Conservation (phyloP, 2,888 invertebrate genomes). For the Opisthograptis luteolata region DNA sequence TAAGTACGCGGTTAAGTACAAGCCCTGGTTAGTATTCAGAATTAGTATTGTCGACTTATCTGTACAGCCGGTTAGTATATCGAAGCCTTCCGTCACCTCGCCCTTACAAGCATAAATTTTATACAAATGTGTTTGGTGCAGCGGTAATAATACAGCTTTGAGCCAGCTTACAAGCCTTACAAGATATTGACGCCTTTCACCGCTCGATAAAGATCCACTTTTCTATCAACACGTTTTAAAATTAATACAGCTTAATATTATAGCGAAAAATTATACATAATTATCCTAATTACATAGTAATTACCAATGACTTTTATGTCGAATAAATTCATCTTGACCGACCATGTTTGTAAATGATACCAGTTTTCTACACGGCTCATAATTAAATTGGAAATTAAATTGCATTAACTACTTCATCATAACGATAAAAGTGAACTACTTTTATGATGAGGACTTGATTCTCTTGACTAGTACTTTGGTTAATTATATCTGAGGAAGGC, state of each 20-base stretch:
- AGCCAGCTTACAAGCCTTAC: slow-evolving; percentile 35
- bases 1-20: slow-evolving; percentile 27
- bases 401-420: background rate
- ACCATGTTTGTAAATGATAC: slow-evolving; percentile 15
- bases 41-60: slow-evolving; percentile 39
- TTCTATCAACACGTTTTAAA: slow-evolving; percentile 64
- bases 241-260: slow-evolving; percentile 44
- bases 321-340: slow-evolving; percentile 30
- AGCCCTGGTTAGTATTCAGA: slow-evolving; percentile 34
- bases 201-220: slow-evolving; percentile 72
- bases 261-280: slow-evolving; percentile 62
- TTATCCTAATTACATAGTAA: slow-evolving; percentile 39
- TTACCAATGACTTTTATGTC: slow-evolving; percentile 43
- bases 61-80: slow-evolving; percentile 27
- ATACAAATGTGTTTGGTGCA: slow-evolving; percentile 51
- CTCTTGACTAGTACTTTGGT: too few relatives aligned
- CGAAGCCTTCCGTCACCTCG: slow-evolving; percentile 48
- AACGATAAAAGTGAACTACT: background rate
- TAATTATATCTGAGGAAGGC: too few relatives aligned
- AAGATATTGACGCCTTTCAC: slow-evolving; percentile 64
- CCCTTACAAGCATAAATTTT: slow-evolving; percentile 56
- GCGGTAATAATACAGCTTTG: slow-evolving; percentile 40
- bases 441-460: slow-evolving; percentile 8
- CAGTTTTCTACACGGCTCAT: slow-evolving; percentile 9
- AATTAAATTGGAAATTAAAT: slow-evolving; percentile 23